Conservation (phyloP, 2,888 invertebrate species). For the Eudiplozoon nipponicum region DNA sequence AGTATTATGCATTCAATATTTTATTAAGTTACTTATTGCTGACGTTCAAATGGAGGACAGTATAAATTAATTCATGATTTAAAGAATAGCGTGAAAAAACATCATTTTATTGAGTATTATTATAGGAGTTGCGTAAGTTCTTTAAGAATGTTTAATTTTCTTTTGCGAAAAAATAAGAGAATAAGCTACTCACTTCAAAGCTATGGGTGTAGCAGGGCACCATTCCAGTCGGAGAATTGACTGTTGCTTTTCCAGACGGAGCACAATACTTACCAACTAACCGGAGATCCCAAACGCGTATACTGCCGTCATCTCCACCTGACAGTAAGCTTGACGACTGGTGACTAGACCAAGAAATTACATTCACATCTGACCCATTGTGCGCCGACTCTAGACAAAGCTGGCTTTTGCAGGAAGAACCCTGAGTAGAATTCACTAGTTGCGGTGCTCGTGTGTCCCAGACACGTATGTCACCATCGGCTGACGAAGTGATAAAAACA, state of each 20-base stretch:
- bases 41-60: too few relatives aligned
- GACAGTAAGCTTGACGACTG: conserved; percentile 55
- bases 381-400: conserved; percentile 42
- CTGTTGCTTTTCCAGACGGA: not conserved
- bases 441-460: conserved; percentile 70
- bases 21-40: too few relatives aligned
- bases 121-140: too few relatives aligned
- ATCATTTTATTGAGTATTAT: too few relatives aligned
- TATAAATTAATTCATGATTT: too few relatives aligned
- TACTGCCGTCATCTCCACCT: conserved; percentile 72
- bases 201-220: not conserved
- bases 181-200: conserved; percentile 12
- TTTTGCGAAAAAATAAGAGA: too few relatives aligned
- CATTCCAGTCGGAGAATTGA: too few relatives aligned
- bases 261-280: conserved; percentile 1
- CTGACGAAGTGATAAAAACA: conserved; percentile 33
- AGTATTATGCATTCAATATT: too few relatives aligned
- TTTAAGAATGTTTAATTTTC: too few relatives aligned
- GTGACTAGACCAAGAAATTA: conserved; percentile 69
- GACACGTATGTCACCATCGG: conserved; percentile 40
- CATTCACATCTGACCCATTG: conserved; percentile 65
- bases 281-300: conserved; percentile 77
- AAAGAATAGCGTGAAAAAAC: too few relatives aligned
- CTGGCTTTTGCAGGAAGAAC: conserved; percentile 68
- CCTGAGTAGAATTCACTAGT: conserved; percentile 47